Base-by-base conservation (phyloP, 1,140 invertebrate species). In the Cryptotermes secundus region DNA sequence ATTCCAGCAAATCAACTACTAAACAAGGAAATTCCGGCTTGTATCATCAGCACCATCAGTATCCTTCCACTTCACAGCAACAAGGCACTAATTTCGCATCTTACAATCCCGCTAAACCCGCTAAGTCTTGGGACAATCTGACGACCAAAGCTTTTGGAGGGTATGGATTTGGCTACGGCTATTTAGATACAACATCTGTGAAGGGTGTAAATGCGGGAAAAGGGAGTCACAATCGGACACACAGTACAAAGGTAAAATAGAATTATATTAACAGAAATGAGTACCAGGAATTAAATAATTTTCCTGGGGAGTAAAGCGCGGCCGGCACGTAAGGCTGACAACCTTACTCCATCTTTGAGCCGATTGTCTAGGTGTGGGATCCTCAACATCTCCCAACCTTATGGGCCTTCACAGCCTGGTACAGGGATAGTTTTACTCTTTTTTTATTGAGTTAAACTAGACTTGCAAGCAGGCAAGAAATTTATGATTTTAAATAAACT, bases 61-160 rank as follows among this genome's bases (percentile, higher is more conserved):
- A 91, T 86, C 90, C 91, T 84, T 91, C 91, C 10, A 87, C 89
- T 83, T 90, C 91, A 86, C 88, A 93, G 34, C 91, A 93, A 34
- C 45, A 79, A 72, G 24, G 65, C n/a, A 24, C 72, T 16, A 10
- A 0, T 72, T 83, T 80, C 65, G 26, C 82, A 14, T 22, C 38
- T 84, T 93, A 94, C 86, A 89, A 89, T 79, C 88, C 92, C 65
- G 93, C 92, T 1, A 96, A 97, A 87, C 96, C 96, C 9, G 85
- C 85, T 7, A 96, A 96, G 87, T 96, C 95, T 0, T 96, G 96
- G 95, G 96, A 96, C 87, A 96, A 96, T 90, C 89, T 97, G 34
- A 94, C 95, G 0, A 96, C 95, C 1, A 96, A 96, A 90, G 93
- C 94, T 2, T 94, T 96, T 84, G 95, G 95, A 22, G 95, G 95